phyloP scores from a whole-genome alignment of 1,140 invertebrate species.

The Trachymyrmex cornetzi region DNA sequence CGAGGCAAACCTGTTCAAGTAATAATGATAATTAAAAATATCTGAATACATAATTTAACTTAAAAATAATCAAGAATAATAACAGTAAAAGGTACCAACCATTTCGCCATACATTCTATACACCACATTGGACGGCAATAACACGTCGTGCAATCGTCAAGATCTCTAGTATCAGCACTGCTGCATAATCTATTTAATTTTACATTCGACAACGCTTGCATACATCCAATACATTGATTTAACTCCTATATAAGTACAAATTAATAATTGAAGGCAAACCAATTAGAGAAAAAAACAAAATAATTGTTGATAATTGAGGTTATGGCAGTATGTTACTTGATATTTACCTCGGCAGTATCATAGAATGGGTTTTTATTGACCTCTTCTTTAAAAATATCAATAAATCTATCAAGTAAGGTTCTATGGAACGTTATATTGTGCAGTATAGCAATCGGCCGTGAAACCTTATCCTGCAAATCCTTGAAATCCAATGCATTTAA shows the following conservation, averaged over 20 bases:
- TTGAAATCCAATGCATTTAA: slow-evolving; percentile 93
- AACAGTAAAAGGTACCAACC: slow-evolving; percentile 87
- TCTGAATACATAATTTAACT: not conserved
- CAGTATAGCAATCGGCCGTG: slow-evolving; percentile 91
- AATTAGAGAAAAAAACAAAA: not conserved
- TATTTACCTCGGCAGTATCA: slow-evolving; percentile 90
- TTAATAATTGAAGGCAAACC: slow-evolving; percentile 16
- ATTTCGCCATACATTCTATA: slow-evolving; percentile 94
- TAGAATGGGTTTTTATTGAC: slow-evolving; percentile 91
- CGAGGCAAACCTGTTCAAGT: slow-evolving; percentile 90
- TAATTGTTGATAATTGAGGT: slow-evolving; percentile 2
- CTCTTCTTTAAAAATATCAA: slow-evolving; percentile 93
- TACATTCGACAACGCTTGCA: slow-evolving; percentile 92
- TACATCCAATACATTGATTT: slow-evolving; percentile 95
- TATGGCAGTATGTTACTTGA: not conserved
- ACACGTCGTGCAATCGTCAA: slow-evolving; percentile 88
- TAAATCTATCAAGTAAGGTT: slow-evolving; percentile 93
- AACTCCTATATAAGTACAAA: slow-evolving; percentile 88
- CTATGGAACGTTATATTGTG: slow-evolving; percentile 93
- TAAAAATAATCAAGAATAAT: slow-evolving; percentile 18
- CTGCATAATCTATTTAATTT: slow-evolving; percentile 93
- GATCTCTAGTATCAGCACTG: slow-evolving; percentile 80
- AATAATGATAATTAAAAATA: slow-evolving; percentile 32
- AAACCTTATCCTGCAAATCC: slow-evolving; percentile 92
- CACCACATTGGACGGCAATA: slow-evolving; percentile 96